Base-by-base conservation (phyloP, 1,140 invertebrate species). In the Cecropterus lyciades region DNA sequence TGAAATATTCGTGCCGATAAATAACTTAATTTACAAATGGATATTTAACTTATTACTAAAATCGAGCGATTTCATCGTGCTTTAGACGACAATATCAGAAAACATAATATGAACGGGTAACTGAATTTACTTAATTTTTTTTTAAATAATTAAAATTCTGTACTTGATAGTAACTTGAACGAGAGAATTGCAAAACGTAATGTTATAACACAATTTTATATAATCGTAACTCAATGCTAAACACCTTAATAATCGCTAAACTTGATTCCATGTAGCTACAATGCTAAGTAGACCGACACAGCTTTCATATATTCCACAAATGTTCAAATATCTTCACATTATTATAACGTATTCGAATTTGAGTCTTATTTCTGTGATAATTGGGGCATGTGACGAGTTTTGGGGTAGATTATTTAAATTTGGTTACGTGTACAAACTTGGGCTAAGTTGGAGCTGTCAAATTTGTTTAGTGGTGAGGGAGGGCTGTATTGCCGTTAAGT, bases 401-500 rank as follows among this genome's bases (percentile, higher is more conserved):
- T 30, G 37, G 27, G 33, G 46, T 37, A 13, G 42, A 65, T 65
- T 69, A 75, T 53, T 70, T 65, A 40, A 82, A 75, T 46, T 82
- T 84, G 82, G 82, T 74, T 70, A 69, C 75, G 71, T 84, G 80
- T 77, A 79, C 80, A 81, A 89, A 90, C 82, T 90, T 87, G 65
- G 75, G 74, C 77, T 83, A 90, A 92, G 74, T 92, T 87, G 73
- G 73, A 88, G 86, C 89, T 91, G 89, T 91, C 89, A 91, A 90
- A 91, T 90, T 90, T 91, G 89, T 89, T 91, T 87, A 91, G 89
- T 80, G 85, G 89, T 85, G 74, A 84, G 78, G 80, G 78, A 84
- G 83, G 85, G 71, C 73, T 53, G 77, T 62, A 49, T 60, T 62
- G 46, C 81, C 67, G 69, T 75, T 73, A 88, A 89, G 86, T 91